Conservation (phyloP, 2,888 invertebrate genomes). For the Melanostoma scalare region DNA sequence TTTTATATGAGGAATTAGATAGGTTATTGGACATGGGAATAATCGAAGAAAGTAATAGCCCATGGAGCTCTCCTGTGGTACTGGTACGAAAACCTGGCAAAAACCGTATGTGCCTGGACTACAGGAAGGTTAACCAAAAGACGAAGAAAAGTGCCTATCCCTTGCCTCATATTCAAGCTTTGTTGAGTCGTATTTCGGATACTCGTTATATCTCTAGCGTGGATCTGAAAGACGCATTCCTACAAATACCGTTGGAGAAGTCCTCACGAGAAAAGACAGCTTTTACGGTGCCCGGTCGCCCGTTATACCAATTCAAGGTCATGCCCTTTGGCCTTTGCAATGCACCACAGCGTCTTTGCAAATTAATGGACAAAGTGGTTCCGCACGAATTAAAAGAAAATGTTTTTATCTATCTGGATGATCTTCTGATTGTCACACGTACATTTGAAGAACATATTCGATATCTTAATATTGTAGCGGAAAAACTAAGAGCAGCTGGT, state of each 20-base stretch:
- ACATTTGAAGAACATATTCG: constrained; percentile 48
- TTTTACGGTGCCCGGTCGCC: constrained; percentile 73
- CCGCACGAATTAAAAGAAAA: constrained; percentile 28
- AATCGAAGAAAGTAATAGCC: constrained; percentile 66
- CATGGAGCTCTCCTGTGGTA: constrained; percentile 76
- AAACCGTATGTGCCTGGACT: constrained; percentile 75
- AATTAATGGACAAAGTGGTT: constrained; percentile 58
- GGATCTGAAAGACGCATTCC: constrained; percentile 55
- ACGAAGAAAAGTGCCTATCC: constrained; percentile 64
- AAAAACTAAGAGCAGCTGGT: constrained; percentile 27
- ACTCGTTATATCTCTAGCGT: constrained; percentile 73
- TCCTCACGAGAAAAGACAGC: constrained; percentile 69
- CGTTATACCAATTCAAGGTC: constrained; percentile 52
- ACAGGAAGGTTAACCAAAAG: constrained; percentile 74
- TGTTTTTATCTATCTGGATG: constrained; percentile 68
- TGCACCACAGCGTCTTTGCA: constrained; percentile 55
- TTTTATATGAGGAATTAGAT: constrained; percentile 32
- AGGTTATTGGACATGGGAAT: constrained; percentile 12
- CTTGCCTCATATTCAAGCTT: constrained; percentile 70
- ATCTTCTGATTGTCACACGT: constrained; percentile 31
- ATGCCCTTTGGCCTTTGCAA: constrained; percentile 63
- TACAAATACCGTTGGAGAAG: constrained; percentile 20
- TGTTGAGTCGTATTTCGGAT: constrained; percentile 69
- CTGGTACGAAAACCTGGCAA: constrained; percentile 74
- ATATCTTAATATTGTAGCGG: constrained; percentile 14